Base-by-base conservation (phyloP, 1,140 invertebrate species). In the Fopius arisanus region DNA sequence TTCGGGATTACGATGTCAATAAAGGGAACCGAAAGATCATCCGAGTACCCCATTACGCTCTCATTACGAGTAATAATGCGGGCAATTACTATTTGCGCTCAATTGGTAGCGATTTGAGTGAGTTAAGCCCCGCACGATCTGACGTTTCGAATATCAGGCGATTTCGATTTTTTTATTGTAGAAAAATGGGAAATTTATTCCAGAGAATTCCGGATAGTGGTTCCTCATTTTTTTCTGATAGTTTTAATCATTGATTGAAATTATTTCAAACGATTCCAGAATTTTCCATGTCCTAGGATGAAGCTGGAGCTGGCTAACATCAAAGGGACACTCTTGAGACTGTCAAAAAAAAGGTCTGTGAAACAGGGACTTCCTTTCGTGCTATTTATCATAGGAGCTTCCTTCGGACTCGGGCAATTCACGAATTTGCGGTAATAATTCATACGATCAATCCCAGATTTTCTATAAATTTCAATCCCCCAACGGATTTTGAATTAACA, bases 381-480 rank as follows among this genome's bases (percentile, higher is more conserved):
- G 6, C 66, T 92, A 43, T 89, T 93, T 68, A 84, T 93, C 33
- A 78, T 94, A 54, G 92, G 91, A 43, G 92, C 92, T 70, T 93
- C 93, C 0, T 92, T 93, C 82, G 92, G 90, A 14, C 81, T 94
- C n/a, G 89, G 86, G 80, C 90, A 94, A 88, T 94, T 94, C 86
- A 87, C 92, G 6, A 87, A 90, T 79, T 77, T 94, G 70, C 90
- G 92, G 92, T 93, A 88, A 78, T 71, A 48, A 72, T 26, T 48
- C n/a, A n/a, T n/a, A n/a, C n/a, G n/a, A n/a, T n/a, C n/a, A n/a
- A n/a, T n/a, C n/a, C n/a, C n/a, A n/a, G n/a, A n/a, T n/a, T n/a
- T n/a, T n/a, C n/a, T n/a, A n/a, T n/a, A 23, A 31, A 28, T 12
- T n/a, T 43, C 10, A 43, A 4, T 43, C 10, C n/a, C 12, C 40